These are phyloP conservation scores for Margaritifera margaritifera DNA, from an alignment of 2,888 invertebrate genomes.

Conservation along the genomic window DNA sequence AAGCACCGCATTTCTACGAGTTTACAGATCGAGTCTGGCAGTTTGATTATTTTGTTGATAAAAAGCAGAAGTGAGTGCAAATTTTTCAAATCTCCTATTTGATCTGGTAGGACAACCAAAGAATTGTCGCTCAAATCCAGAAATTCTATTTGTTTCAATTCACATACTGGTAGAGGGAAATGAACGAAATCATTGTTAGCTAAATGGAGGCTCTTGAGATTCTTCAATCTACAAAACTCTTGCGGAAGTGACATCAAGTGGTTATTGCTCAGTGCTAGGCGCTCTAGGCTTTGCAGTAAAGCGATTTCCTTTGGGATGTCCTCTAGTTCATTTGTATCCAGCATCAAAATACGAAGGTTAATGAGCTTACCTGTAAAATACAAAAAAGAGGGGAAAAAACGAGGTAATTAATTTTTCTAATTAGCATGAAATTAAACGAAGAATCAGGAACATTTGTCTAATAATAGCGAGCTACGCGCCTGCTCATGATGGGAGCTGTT, in stretches of 20 bases:
- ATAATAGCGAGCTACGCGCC: too few relatives aligned
- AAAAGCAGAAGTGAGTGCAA: slow-evolving; percentile 70
- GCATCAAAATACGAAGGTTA: slow-evolving; percentile 65
- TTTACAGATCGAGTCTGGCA: slow-evolving; percentile 69
- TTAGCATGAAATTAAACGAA: too few relatives aligned
- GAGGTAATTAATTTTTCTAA: too few relatives aligned
- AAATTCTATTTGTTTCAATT: slow-evolving; percentile 63
- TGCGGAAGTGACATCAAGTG: slow-evolving; percentile 57
- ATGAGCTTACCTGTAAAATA: slow-evolving; percentile 39
- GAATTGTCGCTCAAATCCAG: slow-evolving; percentile 73
- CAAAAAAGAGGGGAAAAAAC: too few relatives aligned
- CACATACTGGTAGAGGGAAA: slow-evolving; percentile 66
- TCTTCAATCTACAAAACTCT: slow-evolving; percentile 57
- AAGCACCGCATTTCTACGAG: slow-evolving; percentile 70
- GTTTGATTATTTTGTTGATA: slow-evolving; percentile 65
- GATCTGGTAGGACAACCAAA: slow-evolving; percentile 59
- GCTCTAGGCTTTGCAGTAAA: slow-evolving; percentile 63
- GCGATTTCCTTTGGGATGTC: slow-evolving; percentile 65
- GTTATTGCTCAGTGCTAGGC: slow-evolving; percentile 71
- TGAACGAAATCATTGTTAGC: slow-evolving; percentile 72
- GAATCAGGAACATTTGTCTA: too few relatives aligned
- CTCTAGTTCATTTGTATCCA: slow-evolving; percentile 70
- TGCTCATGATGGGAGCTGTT: too few relatives aligned
- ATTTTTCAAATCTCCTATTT: slow-evolving; percentile 66
- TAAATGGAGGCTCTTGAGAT: slow-evolving; percentile 66